A percentile compares a stretch with the other conserved stretches of the same genome.
Conservation (phyloP, 2,113 vertebrate genomes). For the Rhynchomys soricoides region DNA sequence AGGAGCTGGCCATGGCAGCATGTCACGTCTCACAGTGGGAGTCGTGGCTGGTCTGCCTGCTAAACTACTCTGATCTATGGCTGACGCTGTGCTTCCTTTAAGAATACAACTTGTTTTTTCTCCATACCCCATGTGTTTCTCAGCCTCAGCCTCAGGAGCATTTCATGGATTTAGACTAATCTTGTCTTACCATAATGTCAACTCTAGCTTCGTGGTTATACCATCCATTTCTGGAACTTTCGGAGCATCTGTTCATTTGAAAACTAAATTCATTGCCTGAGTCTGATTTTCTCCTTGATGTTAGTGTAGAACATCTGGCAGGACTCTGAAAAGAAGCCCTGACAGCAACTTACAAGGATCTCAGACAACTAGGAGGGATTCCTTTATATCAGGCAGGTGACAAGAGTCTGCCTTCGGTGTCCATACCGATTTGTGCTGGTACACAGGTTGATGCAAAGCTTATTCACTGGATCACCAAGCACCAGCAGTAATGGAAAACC, state of each 20-base stretch:
- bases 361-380: not conserved
- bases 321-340: not conserved
- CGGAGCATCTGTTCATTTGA: not conserved
- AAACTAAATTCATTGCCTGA: not conserved
- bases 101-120: constrained; percentile 30
- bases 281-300: not conserved
- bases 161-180: not conserved
- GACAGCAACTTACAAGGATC: not conserved
- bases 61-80: constrained; percentile 20
- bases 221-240: not conserved
- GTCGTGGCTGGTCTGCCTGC: not conserved
- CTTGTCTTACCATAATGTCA: not conserved
- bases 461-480: not conserved
- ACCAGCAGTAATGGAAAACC: not conserved
- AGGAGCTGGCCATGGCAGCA: not conserved
- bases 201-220: not conserved
- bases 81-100: constrained; percentile 27
- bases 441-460: not conserved
- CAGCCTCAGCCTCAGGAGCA: constrained; percentile 11
- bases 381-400: not conserved
- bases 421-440: not conserved
- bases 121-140: not conserved
- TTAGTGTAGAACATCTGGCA: not conserved
- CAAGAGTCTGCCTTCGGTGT: not conserved
- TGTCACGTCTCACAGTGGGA: constrained; percentile 59